These are phyloP conservation scores for Acronicta alni DNA, from an alignment of 2,888 invertebrate genomes.

Conservation along the genomic window DNA sequence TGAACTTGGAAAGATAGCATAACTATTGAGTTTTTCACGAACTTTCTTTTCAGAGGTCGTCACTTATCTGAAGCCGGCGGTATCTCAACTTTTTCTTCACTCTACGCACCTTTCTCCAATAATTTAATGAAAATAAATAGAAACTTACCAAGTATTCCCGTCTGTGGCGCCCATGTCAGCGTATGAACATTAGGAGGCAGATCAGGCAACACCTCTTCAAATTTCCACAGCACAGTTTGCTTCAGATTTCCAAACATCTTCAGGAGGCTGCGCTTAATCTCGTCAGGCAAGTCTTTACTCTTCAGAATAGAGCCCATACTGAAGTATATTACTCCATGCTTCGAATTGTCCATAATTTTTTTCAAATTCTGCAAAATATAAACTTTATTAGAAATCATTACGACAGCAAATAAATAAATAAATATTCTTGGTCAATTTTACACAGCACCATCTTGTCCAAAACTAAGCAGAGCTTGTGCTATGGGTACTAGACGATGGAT, in stretches of 20 bases:
- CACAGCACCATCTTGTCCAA: too few relatives aligned
- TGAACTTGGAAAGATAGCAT: too few relatives aligned
- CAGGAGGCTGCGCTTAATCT: conserved; percentile 67
- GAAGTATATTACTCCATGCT: conserved; percentile 84
- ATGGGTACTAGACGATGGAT: too few relatives aligned
- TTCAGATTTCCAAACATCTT: conserved; percentile 77
- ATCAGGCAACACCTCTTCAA: conserved; percentile 70
- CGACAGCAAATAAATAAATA: too few relatives aligned
- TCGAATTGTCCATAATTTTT: conserved; percentile 76
- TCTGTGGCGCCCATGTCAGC: conserved; percentile 80
- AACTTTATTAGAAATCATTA: not conserved
- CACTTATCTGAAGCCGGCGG: too few relatives aligned
- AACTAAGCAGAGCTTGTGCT: too few relatives aligned
- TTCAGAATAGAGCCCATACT: conserved; percentile 83
- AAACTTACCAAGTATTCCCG: conserved; percentile 41
- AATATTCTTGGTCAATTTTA: too few relatives aligned
- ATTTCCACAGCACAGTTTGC: conserved; percentile 86
- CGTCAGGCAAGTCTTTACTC: conserved; percentile 71
- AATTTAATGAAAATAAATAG: too few relatives aligned
- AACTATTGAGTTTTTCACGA: too few relatives aligned
- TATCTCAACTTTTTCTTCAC: too few relatives aligned
- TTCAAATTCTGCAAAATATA: conserved; percentile 70
- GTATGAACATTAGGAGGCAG: conserved; percentile 80
- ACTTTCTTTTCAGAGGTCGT: too few relatives aligned
- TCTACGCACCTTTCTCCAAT: too few relatives aligned